Percentiles rank a stretch among this genome's conserved stretches.
Evolutionary conservation across 1,140 invertebrate species (phyloP).

Genomic region (Trinorchestia longiramus): DNA sequence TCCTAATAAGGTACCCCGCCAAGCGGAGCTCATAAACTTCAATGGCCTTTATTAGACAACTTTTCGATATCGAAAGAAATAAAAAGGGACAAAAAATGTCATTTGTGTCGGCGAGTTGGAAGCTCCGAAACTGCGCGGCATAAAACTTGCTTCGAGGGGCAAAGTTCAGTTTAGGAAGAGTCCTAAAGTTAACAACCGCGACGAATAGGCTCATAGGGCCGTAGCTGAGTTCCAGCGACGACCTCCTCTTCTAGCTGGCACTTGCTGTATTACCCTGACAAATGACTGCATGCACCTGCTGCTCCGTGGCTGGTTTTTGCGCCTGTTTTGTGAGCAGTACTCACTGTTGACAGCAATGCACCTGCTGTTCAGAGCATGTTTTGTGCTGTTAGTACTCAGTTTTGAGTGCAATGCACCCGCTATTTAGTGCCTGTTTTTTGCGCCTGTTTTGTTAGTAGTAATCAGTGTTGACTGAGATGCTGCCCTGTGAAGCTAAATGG

Average conservation of each 20-base stretch:
- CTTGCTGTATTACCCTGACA: not conserved
- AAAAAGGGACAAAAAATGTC: constrained; percentile 24
- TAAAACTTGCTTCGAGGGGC: constrained; percentile 27
- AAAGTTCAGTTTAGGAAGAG: constrained; percentile 42
- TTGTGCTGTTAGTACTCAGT: too few relatives aligned
- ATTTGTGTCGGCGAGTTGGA: constrained; percentile 25
- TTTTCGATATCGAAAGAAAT: constrained; percentile 31
- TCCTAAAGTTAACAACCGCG: constrained; percentile 44
- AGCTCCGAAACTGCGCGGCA: not conserved
- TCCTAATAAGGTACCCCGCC: not conserved
- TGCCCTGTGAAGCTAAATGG: not conserved
- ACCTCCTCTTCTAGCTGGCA: not conserved
- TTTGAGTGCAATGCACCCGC: too few relatives aligned
- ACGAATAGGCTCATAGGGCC: constrained; percentile 10
- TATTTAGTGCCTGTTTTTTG: too few relatives aligned
- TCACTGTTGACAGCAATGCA: not conserved
- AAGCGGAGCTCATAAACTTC: constrained; percentile 6
- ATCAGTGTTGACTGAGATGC: not conserved
- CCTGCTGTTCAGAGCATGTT: too few relatives aligned
- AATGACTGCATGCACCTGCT: not conserved
- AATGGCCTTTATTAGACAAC: constrained; percentile 8
- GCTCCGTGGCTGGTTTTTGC: not conserved
- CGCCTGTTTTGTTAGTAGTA: not conserved
- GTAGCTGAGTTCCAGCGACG: not conserved
- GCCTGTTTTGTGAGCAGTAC: not conserved